These are phyloP conservation scores for Acridotheres tristis DNA, from an alignment of 2,797 vertebrate genomes.

Conservation along the genomic window DNA sequence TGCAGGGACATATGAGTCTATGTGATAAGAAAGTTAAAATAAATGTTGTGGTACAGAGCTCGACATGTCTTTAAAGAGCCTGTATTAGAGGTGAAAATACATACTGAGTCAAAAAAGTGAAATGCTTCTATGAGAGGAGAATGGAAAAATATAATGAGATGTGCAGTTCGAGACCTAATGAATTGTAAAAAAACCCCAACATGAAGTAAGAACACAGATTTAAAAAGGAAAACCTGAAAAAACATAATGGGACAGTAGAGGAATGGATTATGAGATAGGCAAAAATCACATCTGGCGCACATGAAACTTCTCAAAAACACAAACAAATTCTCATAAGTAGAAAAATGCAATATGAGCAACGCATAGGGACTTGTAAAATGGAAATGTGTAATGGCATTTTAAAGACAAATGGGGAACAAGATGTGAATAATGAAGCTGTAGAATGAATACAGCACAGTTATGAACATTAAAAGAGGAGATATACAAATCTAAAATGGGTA, in stretches of 20 bases:
- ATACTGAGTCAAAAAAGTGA: not conserved
- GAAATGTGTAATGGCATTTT: not conserved
- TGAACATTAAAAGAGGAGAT: not conserved
- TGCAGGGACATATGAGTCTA: not conserved
- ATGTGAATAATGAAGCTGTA: not conserved
- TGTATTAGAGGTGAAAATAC: not conserved
- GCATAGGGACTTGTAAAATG: not conserved
- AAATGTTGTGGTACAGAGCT: not conserved
- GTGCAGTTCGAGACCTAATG: not conserved
- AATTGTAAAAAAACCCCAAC: fast-evolving
- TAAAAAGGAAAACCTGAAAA: not conserved
- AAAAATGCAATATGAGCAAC: not conserved
- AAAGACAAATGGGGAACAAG: not conserved
- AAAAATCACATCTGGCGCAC: not conserved
- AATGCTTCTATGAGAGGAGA: not conserved
- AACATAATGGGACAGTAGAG: not conserved
- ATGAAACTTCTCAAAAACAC: not conserved
- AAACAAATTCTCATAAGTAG: not conserved
- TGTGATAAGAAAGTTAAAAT: not conserved
- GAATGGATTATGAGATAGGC: not conserved
- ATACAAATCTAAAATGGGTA: not conserved
- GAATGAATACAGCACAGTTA: not conserved
- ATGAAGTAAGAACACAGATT: not conserved
- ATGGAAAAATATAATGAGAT: not conserved
- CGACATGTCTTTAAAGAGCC: not conserved